phyloP scores from a whole-genome alignment of 2,888 invertebrate genomes.

The Ctenicera cuprea region DNA sequence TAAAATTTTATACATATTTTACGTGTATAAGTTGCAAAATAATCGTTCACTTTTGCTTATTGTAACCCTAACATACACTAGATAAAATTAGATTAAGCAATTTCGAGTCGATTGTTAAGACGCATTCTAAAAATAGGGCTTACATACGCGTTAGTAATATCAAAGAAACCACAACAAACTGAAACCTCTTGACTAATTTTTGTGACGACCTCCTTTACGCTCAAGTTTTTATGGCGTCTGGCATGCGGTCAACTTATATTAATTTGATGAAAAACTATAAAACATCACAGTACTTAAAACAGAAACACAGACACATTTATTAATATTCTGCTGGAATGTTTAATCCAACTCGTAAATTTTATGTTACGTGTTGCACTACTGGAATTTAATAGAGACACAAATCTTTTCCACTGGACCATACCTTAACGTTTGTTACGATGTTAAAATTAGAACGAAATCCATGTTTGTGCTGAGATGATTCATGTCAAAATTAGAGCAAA shows the following conservation, averaged over 20 bases:
- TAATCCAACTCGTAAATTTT: background rate
- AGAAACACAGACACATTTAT: background rate
- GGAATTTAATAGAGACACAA: no score
- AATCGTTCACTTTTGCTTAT: background rate
- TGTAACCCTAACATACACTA: background rate
- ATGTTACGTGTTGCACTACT: no score
- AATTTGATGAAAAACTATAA: conserved; percentile 21
- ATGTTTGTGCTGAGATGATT: no score
- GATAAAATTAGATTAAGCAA: conserved; percentile 10
- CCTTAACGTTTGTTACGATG: no score
- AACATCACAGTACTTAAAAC: background rate
- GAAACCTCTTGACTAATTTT: conserved; percentile 28
- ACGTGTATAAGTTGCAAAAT: no score
- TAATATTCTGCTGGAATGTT: background rate
- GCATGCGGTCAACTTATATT: conserved; percentile 34
- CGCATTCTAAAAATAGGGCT: conserved; percentile 29
- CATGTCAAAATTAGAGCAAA: no score
- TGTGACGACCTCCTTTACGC: conserved; percentile 20
- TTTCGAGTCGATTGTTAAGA: conserved; percentile 9
- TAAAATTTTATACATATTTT: background rate
- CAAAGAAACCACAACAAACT: conserved; percentile 26
- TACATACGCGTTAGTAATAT: conserved; percentile 27
- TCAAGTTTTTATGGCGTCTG: conserved; percentile 34
- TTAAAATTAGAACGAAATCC: no score
- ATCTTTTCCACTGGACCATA: no score